Percentiles rank a stretch among this genome's conserved stretches.
Conservation (phyloP, 2,888 invertebrate genomes). For the Xanthorhoe spadicearia region DNA sequence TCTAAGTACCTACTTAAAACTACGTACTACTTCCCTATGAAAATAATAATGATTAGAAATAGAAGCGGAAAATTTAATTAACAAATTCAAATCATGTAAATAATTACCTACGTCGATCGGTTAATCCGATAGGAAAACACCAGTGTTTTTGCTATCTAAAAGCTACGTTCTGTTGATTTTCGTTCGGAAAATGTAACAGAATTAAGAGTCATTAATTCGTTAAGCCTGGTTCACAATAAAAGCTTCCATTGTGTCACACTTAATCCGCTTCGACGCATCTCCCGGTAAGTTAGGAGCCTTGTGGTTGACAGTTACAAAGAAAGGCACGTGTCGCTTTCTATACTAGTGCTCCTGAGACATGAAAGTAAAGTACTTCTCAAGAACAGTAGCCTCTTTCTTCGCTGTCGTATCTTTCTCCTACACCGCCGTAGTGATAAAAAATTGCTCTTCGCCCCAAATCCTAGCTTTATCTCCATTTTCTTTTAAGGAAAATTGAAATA, state of each 20-base stretch:
- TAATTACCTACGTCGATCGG: constrained; percentile 7
- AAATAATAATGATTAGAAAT: neutral
- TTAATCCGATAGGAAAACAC: constrained; percentile 30
- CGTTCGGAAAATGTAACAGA: constrained; percentile 39
- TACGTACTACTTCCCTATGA: neutral
- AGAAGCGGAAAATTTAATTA: neutral
- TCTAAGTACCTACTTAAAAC: too few species aligned
- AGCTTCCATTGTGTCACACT: constrained; percentile 46
- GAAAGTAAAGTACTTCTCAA: neutral
- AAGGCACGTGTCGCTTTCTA: neutral
- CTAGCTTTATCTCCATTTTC: neutral
- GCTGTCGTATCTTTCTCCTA: neutral
- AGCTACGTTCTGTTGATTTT: constrained; percentile 36
- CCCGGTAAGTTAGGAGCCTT: constrained; percentile 30
- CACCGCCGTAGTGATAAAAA: neutral
- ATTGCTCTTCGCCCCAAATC: neutral
- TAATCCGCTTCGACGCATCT: constrained; percentile 47
- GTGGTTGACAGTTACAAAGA: constrained; percentile 23
- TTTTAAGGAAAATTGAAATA: neutral
- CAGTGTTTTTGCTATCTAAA: constrained; percentile 34
- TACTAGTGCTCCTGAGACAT: neutral
- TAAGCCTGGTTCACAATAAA: constrained; percentile 53
- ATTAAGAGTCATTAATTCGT: constrained; percentile 55
- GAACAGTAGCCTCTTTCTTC: neutral
- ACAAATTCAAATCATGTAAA: neutral